A percentile compares a stretch with the other conserved stretches of the same genome.
These are phyloP conservation scores for Amphibalanus amphitrite DNA, from an alignment of 1,140 invertebrate species.

Conservation along the genomic window DNA sequence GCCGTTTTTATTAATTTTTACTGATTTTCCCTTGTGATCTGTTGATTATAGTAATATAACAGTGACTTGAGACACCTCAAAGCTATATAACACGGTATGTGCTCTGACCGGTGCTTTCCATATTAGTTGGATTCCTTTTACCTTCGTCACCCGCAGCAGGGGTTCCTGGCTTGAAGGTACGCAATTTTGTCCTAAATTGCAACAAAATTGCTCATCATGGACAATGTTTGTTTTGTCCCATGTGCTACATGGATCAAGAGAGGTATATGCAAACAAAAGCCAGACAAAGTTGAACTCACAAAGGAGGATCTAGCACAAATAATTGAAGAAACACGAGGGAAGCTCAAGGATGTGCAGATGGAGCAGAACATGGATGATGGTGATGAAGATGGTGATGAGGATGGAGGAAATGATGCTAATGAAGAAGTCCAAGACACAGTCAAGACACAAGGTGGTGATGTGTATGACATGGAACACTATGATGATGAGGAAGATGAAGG, in stretches of 20 bases:
- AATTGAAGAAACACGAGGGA: constrained; percentile 11
- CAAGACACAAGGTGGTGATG: constrained; percentile 30
- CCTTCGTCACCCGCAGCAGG: no score
- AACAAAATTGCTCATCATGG: neutral
- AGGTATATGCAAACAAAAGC: constrained; percentile 11
- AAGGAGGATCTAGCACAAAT: constrained; percentile 12
- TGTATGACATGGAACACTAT: constrained; percentile 27
- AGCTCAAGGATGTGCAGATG: constrained; percentile 10
- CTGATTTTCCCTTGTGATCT: no score
- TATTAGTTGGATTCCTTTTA: no score
- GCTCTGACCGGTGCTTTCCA: no score
- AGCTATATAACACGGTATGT: no score
- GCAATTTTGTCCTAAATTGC: no score
- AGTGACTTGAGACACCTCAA: no score
- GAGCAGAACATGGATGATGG: neutral
- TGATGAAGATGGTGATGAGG: constrained; percentile 3
- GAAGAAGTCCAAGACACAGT: constrained; percentile 9
- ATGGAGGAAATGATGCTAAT: constrained; percentile 3
- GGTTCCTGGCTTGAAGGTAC: no score
- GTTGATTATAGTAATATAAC: no score
- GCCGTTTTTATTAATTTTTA: no score
- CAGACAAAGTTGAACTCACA: constrained; percentile 15
- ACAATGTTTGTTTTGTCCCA: constrained; percentile 8
- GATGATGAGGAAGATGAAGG: constrained; percentile 28
- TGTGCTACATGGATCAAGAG: constrained; percentile 13